A percentile compares a stretch with the other conserved stretches of the same genome.
Conservation (phyloP, 2,113 vertebrate species). For the Uropsilus gracilis region DNA sequence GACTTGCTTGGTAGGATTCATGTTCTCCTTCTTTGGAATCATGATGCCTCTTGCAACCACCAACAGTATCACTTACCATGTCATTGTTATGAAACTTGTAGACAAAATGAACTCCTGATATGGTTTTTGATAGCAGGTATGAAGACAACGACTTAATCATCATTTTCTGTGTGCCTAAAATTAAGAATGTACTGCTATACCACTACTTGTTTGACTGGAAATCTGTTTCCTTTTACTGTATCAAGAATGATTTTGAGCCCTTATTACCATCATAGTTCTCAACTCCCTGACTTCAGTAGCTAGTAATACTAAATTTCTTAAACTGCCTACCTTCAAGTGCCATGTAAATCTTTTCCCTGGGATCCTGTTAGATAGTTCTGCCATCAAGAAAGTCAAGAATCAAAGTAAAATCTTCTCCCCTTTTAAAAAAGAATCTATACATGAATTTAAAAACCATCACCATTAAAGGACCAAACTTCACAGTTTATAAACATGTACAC, state of each 20-base stretch:
- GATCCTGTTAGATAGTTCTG: not conserved
- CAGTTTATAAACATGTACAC: not conserved
- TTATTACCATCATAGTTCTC: not conserved
- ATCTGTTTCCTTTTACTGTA: not conserved
- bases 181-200: not conserved
- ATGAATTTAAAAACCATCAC: conserved; percentile 1
- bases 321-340: not conserved
- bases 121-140: not conserved
- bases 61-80: not conserved
- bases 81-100: not conserved
- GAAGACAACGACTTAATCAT: not conserved
- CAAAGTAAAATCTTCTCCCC: not conserved
- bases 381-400: not conserved
- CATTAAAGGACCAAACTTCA: not conserved
- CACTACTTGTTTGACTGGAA: not conserved
- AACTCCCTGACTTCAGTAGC: not conserved
- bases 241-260: not conserved
- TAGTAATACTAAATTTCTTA: conserved; percentile 29
- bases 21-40: not conserved
- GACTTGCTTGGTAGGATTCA: not conserved
- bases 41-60: not conserved
- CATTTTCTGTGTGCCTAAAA: not conserved
- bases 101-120: not conserved
- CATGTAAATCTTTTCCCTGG: not conserved
- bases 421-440: not conserved